Percentiles rank a stretch among this genome's conserved stretches.
Conservation (phyloP, 30 jellyfish, hydroid and myxozoan species). For the Cassiopea andromeda region DNA sequence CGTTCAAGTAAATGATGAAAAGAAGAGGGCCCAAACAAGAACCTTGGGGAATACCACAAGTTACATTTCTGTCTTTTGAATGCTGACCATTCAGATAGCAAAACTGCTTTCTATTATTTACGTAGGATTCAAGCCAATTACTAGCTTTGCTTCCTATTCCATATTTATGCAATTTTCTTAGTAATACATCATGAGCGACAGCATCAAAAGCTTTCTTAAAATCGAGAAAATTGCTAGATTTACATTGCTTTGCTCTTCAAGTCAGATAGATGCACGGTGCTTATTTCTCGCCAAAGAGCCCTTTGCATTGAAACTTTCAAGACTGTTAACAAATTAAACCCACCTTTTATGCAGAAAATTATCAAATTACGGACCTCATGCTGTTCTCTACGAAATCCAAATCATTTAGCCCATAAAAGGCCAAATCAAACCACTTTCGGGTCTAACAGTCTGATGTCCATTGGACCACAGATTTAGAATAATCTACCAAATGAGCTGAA, state of each 20-base stretch:
- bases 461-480: background rate
- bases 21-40: no score
- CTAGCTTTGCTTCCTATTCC: no score
- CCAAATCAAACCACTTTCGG: background rate
- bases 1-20: no score
- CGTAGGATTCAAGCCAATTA: no score
- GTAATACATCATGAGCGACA: no score
- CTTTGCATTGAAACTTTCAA: background rate
- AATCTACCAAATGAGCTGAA: slow-evolving; percentile 11
- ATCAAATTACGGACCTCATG: background rate
- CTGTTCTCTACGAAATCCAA: background rate
- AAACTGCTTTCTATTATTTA: no score
- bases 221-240: background rate
- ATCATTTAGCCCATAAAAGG: background rate
- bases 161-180: no score
- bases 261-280: background rate
- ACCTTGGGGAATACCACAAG: no score
- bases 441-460: background rate
- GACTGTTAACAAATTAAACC: slow-evolving; percentile 13
- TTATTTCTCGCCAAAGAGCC: background rate
- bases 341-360: slow-evolving; percentile 15
- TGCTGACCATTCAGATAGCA: no score
- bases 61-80: no score
- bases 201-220: no score
- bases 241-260: background rate